Conservation (phyloP, 2,888 invertebrate genomes). For the Empis livida region DNA sequence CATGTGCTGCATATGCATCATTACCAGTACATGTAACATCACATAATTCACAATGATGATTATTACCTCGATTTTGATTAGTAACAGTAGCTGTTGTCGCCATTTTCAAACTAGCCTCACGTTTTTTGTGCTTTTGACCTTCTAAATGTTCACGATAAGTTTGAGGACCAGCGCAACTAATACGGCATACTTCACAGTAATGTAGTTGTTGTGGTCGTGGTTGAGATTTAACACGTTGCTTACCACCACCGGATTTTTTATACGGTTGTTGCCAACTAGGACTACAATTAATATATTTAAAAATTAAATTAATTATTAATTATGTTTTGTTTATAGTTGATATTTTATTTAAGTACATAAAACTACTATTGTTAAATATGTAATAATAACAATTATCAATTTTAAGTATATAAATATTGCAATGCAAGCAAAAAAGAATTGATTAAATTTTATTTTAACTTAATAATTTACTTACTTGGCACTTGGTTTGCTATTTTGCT, state of each 20-base stretch:
- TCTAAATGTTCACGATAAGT: constrained; percentile 94
- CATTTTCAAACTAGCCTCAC: constrained; percentile 75
- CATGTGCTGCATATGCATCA: constrained; percentile 97
- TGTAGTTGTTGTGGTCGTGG: constrained; percentile 88
- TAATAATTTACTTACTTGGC: constrained; percentile 32
- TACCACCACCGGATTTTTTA: constrained; percentile 36
- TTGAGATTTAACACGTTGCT: constrained; percentile 42
- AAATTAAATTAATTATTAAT: too few relatives aligned
- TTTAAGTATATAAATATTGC: too few relatives aligned
- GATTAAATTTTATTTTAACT: too few relatives aligned
- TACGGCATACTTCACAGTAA: constrained; percentile 98
- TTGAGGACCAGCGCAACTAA: constrained; percentile 91
- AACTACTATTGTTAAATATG: too few relatives aligned
- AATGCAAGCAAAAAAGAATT: too few relatives aligned
- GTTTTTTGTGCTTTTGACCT: constrained; percentile 98
- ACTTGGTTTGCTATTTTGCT: constrained; percentile 38
- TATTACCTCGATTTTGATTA: constrained; percentile 47
- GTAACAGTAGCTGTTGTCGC: constrained; percentile 50
- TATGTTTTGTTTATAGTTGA: too few relatives aligned
- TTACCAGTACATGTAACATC: constrained; percentile 97
- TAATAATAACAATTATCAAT: too few relatives aligned
- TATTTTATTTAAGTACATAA: too few relatives aligned
- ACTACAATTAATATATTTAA: constrained; percentile 1
- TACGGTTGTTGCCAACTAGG: constrained; percentile 42
- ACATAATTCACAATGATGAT: constrained; percentile 82